Conservation (phyloP, 2,113 vertebrate species). For the Macrotis lagotis region DNA sequence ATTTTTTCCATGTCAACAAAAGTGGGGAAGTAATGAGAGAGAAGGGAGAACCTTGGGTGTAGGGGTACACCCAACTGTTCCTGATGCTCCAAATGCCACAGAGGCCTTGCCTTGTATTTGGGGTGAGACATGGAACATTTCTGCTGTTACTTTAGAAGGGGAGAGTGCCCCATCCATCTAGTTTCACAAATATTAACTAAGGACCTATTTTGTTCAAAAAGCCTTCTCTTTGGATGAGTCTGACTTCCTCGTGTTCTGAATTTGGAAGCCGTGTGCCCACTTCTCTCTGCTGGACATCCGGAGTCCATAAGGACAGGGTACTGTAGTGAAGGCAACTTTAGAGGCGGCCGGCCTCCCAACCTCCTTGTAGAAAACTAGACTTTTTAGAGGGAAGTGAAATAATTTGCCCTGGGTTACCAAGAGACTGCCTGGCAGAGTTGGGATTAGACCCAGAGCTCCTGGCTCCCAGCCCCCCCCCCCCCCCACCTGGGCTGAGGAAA, state of each 20-base stretch:
- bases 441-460: not conserved
- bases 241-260: not conserved
- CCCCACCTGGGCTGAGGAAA: not conserved
- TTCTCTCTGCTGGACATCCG: not conserved
- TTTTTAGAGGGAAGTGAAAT: not conserved
- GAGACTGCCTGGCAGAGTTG: not conserved
- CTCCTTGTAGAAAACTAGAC: not conserved
- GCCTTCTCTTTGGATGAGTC: no score
- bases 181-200: not conserved
- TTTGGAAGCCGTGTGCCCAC: not conserved
- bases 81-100: not conserved
- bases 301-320: not conserved
- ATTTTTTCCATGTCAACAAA: not conserved
- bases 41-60: not conserved
- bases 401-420: not conserved
- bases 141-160: not conserved
- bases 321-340: not conserved
- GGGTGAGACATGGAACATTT: not conserved
- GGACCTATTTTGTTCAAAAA: not conserved
- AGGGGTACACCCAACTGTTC: not conserved
- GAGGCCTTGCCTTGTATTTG: not conserved
- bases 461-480: not conserved
- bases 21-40: not conserved
- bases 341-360: not conserved
- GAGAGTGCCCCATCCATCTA: not conserved